Conservation (phyloP, 2,888 invertebrate species). For the Drosophila formosana region DNA sequence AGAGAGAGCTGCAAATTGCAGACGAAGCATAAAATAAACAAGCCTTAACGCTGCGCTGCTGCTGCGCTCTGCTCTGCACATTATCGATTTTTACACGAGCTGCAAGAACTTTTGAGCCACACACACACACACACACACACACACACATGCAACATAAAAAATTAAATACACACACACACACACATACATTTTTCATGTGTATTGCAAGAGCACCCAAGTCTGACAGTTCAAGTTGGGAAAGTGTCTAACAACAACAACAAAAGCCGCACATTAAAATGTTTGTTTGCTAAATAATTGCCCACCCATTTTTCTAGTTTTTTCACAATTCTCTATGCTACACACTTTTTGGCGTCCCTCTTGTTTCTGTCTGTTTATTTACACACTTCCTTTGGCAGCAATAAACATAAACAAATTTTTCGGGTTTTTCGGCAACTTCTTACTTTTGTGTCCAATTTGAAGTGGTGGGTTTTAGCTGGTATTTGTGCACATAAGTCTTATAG, state of each 20-base stretch:
- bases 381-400: neutral
- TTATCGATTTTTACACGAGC: conserved; percentile 77
- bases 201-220: conserved; percentile 42
- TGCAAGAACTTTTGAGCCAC: conserved; percentile 68
- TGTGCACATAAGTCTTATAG: conserved; percentile 41
- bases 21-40: conserved; percentile 82
- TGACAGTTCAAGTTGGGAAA: conserved; percentile 43
- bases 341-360: neutral
- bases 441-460: conserved; percentile 42
- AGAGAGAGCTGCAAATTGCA: conserved; percentile 73
- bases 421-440: conserved; percentile 39
- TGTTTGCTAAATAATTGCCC: conserved; percentile 26
- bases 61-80: conserved; percentile 63
- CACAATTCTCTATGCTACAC: neutral
- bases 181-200: conserved; percentile 22
- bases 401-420: conserved; percentile 40
- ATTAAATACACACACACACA: conserved; percentile 24
- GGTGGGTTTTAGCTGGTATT: conserved; percentile 32
- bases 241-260: conserved; percentile 28
- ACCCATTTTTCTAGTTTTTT: neutral
- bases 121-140: conserved; percentile 43
- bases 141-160: conserved; percentile 28
- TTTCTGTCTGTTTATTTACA: conserved; percentile 52
- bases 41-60: conserved; percentile 58
- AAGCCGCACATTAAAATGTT: conserved; percentile 20